These are phyloP conservation scores for Thermophis baileyi DNA, from an alignment of 2,113 vertebrate genomes.

Conservation along the genomic window DNA sequence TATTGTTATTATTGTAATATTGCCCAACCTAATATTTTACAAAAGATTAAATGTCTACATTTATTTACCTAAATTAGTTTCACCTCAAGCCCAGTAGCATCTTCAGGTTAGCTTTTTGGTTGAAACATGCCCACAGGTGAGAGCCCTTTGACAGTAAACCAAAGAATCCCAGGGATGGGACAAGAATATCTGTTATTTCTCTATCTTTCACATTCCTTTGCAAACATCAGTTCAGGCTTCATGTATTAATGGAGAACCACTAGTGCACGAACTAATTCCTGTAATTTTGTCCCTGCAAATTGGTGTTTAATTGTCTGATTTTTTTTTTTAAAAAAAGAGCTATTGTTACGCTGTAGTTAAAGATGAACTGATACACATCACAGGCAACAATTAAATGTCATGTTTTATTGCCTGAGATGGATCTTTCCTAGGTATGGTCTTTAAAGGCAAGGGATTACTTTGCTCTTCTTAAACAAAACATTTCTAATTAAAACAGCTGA, in stretches of 20 bases:
- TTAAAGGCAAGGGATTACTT: constrained; percentile 26
- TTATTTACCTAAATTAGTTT: background rate
- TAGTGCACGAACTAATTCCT: background rate
- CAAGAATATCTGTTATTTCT: background rate
- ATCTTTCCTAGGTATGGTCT: background rate
- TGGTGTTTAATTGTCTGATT: constrained; percentile 39
- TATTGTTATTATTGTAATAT: background rate
- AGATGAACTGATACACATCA: constrained; percentile 37
- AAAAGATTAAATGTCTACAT: background rate
- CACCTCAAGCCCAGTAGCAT: background rate
- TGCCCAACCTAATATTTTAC: background rate
- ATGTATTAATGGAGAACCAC: constrained; percentile 34
- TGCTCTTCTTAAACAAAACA: background rate
- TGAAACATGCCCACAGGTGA: background rate
- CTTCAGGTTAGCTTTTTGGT: background rate
- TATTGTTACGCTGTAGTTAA: constrained; percentile 15
- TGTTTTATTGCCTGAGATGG: constrained; percentile 34
- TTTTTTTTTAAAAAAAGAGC: background rate
- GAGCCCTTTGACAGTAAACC: background rate
- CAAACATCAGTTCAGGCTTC: constrained; percentile 7
- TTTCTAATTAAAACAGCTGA: constrained; percentile 11
- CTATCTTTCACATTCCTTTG: background rate
- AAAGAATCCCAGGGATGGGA: background rate
- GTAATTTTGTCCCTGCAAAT: constrained; percentile 35
- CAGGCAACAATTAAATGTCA: constrained; percentile 29